Conservation (phyloP, 2,888 invertebrate genomes). For the Coremacera marginata region DNA sequence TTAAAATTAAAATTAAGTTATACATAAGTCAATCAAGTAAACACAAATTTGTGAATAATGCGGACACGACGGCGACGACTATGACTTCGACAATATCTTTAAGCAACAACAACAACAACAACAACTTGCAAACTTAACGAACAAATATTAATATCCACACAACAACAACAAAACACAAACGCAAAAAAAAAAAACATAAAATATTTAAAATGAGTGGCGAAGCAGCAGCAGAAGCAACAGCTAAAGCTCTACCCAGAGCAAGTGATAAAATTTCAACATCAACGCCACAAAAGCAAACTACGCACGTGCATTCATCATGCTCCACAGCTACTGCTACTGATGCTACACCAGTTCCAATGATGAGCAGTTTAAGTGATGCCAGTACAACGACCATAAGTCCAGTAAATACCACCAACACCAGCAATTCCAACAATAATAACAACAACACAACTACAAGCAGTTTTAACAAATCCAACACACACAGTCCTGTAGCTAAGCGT, state of each 20-base stretch:
- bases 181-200: background rate
- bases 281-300: constrained; percentile 57
- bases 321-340: constrained; percentile 41
- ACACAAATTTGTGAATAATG: constrained; percentile 30
- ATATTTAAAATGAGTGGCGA: constrained; percentile 56
- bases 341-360: constrained; percentile 17
- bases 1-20: constrained; percentile 28
- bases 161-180: background rate
- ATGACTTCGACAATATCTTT: constrained; percentile 6
- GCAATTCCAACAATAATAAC: constrained; percentile 10
- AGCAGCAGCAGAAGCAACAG: constrained; percentile 40
- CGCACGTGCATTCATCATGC: constrained; percentile 38
- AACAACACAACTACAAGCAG: constrained; percentile 30
- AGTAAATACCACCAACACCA: constrained; percentile 37
- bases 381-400: constrained; percentile 50
- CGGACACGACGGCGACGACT: constrained; percentile 14
- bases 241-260: constrained; percentile 21
- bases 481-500: constrained; percentile 61
- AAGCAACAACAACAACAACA: constrained; percentile 2
- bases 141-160: background rate
- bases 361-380: constrained; percentile 48
- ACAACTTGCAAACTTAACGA: constrained; percentile 9
- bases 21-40: constrained; percentile 27
- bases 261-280: constrained; percentile 61
- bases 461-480: constrained; percentile 45